These are phyloP conservation scores for Hemichromis elongatus DNA, from an alignment of 2,113 vertebrate species.

Conservation along the genomic window DNA sequence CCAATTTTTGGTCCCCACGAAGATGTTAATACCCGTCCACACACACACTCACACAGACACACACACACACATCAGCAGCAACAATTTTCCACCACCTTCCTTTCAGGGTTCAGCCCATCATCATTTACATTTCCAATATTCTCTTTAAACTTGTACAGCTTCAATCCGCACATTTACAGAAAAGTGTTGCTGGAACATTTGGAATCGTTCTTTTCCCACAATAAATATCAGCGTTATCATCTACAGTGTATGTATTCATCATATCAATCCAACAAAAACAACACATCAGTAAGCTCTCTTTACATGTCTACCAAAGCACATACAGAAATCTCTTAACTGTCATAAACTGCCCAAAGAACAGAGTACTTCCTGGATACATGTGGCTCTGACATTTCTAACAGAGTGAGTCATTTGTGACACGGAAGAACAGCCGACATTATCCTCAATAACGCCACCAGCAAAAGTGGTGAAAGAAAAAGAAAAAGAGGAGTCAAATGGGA, in stretches of 20 bases:
- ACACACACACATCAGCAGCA: not conserved
- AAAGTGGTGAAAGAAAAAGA: not conserved
- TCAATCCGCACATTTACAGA: slow-evolving; percentile 9
- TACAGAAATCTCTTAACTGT: not conserved
- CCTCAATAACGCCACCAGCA: not conserved
- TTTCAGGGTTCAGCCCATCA: not conserved
- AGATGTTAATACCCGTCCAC: no score
- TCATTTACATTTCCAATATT: not conserved
- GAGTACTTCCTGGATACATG: not conserved
- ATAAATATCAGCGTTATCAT: slow-evolving; percentile 6
- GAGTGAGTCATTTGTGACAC: not conserved
- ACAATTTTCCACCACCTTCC: not conserved
- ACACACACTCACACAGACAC: not conserved
- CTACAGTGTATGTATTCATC: not conserved
- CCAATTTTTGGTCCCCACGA: no score
- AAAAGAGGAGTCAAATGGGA: not conserved
- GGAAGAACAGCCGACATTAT: not conserved
- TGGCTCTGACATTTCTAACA: not conserved
- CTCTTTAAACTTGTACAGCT: not conserved
- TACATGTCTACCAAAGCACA: not conserved
- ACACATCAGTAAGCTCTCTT: not conserved
- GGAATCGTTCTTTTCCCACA: not conserved
- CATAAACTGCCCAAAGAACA: not conserved
- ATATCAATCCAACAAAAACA: not conserved
- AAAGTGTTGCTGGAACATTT: not conserved